Evolutionary conservation across 2,797 vertebrate species (phyloP).

Genomic region (Austrolebias charrua): DNA sequence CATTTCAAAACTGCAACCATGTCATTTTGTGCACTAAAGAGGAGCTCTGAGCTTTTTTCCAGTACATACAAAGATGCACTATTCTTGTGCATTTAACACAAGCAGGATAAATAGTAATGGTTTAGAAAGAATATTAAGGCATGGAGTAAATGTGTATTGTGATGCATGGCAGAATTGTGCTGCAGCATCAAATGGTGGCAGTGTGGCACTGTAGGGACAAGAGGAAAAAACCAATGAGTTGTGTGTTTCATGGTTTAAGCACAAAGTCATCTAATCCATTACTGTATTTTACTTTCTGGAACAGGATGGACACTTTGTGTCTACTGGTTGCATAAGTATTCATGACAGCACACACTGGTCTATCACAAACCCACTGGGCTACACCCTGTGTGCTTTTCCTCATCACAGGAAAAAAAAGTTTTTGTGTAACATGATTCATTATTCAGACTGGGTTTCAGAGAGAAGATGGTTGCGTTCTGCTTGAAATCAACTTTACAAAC

Average conservation of each 20-base stretch:
- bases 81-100: background rate
- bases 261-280: background rate
- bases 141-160: too few species aligned
- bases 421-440: background rate
- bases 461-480: background rate
- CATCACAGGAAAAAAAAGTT: background rate
- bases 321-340: background rate
- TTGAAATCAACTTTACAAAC: background rate
- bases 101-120: background rate
- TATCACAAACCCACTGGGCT: background rate
- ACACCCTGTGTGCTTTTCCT: background rate
- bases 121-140: background rate
- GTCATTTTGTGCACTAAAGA: background rate
- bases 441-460: background rate
- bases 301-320: background rate
- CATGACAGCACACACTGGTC: background rate
- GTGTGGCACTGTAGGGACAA: background rate
- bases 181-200: background rate
- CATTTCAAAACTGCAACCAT: background rate
- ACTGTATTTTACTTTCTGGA: background rate
- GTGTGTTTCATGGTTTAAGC: background rate
- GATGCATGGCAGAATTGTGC: background rate
- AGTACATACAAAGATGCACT: background rate
- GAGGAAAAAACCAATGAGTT: background rate
- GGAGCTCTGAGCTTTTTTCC: background rate